Conservation (phyloP, 2,797 vertebrate species). For the Neopelma chrysocephalum region DNA sequence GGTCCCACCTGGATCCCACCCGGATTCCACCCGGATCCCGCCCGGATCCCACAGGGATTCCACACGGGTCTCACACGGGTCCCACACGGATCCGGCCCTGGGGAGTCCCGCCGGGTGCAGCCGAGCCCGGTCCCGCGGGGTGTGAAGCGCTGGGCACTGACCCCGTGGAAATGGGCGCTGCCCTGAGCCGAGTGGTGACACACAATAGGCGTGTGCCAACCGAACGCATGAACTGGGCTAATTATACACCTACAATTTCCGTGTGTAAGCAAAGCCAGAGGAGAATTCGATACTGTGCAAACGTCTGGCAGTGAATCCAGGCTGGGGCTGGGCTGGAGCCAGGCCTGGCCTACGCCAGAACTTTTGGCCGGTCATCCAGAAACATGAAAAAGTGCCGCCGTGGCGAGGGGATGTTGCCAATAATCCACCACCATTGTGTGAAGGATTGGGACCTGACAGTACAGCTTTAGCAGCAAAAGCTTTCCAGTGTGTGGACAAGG, state of each 20-base stretch:
- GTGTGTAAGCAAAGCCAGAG: background rate
- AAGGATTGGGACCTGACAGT: background rate
- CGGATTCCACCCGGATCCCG: background rate
- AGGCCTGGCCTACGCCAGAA: background rate
- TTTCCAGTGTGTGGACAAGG: background rate
- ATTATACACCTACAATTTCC: background rate
- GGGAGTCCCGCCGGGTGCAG: background rate
- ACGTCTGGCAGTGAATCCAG: background rate
- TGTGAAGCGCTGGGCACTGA: background rate
- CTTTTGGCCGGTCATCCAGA: background rate
- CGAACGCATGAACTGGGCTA: background rate
- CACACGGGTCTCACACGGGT: too few species aligned
- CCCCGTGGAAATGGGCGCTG: background rate
- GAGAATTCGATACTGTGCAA: background rate
- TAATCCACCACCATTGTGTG: fast-evolving
- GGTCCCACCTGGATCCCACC: background rate
- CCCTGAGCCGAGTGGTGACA: background rate
- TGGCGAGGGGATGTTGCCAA: fast-evolving
- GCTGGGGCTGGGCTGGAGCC: background rate
- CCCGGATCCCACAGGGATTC: too few species aligned
- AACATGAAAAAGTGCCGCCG: fast-evolving
- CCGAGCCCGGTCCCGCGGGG: background rate
- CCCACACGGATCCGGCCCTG: too few species aligned
- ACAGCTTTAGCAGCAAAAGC: background rate
- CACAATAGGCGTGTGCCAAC: background rate